phyloP scores from a whole-genome alignment of 2,113 vertebrate genomes.

The Gymnorhina tibicen region DNA sequence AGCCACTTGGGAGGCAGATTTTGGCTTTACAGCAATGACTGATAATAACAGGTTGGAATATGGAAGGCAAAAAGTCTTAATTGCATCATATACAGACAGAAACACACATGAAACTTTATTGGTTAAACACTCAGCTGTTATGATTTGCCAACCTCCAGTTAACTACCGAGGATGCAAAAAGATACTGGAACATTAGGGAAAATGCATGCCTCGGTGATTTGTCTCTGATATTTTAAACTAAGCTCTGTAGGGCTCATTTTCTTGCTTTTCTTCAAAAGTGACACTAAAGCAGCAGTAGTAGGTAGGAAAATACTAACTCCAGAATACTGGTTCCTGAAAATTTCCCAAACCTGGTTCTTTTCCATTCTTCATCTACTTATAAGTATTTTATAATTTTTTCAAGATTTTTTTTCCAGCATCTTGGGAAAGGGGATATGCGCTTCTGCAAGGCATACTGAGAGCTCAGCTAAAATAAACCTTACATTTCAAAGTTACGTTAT shows the following conservation, averaged over 20 bases:
- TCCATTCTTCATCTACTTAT: background rate
- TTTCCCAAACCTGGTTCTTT: background rate
- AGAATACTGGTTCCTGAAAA: background rate
- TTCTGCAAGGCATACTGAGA: background rate
- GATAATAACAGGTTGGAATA: background rate
- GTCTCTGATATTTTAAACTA: background rate
- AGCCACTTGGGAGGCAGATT: background rate
- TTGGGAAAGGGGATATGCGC: background rate
- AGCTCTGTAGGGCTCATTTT: background rate
- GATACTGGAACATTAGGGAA: background rate
- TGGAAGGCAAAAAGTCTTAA: background rate
- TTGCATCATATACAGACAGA: background rate
- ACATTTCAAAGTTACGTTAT: background rate
- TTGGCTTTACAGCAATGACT: background rate
- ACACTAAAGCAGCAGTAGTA: background rate
- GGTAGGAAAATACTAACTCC: background rate
- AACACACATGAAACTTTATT: background rate
- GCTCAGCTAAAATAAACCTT: background rate
- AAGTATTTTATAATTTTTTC: background rate
- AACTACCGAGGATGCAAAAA: background rate
- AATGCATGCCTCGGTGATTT: background rate
- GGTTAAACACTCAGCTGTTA: background rate
- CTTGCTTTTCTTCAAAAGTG: background rate
- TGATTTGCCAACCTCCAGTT: background rate
- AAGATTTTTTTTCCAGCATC: background rate